Evolutionary conservation across 92 coral and sea anemone genomes (phyloP).

Genomic region (Porites evermanni): DNA sequence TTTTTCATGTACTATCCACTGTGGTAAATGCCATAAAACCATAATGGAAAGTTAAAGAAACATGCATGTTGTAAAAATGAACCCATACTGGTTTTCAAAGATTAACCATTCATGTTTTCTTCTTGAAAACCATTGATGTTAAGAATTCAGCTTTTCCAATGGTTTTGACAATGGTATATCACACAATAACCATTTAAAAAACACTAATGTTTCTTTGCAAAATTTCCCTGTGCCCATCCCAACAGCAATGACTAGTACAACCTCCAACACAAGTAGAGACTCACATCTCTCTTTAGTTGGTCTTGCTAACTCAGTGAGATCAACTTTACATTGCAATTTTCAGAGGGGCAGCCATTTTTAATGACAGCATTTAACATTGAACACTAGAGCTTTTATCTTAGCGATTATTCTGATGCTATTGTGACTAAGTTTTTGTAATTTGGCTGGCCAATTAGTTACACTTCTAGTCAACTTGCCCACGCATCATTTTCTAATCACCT

Average conservation of each 20-base stretch:
- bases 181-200: not conserved
- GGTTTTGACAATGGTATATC: not conserved
- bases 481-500: not conserved
- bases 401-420: conserved; percentile 25
- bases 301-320: too few relatives aligned
- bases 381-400: not conserved
- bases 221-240: not conserved
- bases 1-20: not conserved
- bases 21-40: not conserved
- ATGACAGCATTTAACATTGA: conserved; percentile 22
- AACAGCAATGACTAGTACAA: too few relatives aligned
- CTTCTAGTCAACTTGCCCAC: not conserved
- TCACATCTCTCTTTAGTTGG: too few relatives aligned
- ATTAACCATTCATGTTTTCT: not conserved
- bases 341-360: conserved; percentile 28
- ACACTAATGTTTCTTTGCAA: not conserved
- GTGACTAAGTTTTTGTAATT: conserved; percentile 6
- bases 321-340: too few relatives aligned
- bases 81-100: not conserved
- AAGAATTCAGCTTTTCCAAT: not conserved
- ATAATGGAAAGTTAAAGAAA: not conserved
- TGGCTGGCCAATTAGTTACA: conserved; percentile 13
- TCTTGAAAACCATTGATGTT: not conserved
- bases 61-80: not conserved
- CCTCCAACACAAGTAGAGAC: too few relatives aligned